Conservation (phyloP, 2,113 vertebrate species). For the Myrmophylax atrothorax region DNA sequence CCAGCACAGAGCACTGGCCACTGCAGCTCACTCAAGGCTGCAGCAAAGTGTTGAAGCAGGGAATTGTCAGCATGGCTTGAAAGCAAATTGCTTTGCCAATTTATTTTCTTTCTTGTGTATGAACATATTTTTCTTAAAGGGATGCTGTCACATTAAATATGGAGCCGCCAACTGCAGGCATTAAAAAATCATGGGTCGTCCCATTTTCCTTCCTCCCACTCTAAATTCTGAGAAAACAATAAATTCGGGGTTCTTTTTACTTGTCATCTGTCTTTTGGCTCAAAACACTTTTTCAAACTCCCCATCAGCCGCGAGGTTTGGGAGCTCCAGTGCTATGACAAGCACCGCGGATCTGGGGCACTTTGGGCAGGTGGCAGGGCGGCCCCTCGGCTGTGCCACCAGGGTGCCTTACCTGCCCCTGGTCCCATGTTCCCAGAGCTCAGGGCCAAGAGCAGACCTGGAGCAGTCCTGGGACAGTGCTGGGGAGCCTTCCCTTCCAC, state of each 20-base stretch:
- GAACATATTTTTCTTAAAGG: conserved; percentile 48
- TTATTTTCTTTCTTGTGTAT: conserved; percentile 24
- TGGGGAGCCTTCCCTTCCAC: not conserved
- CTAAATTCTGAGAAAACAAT: conserved; percentile 38
- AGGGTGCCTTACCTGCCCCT: not conserved
- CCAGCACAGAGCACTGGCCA: not conserved
- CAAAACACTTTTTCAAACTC: not conserved
- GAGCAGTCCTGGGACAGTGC: not conserved
- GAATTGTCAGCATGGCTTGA: not conserved
- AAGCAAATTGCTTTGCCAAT: conserved; percentile 32
- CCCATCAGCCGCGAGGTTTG: not conserved
- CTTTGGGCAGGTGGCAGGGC: fast-evolving
- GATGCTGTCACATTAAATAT: conserved; percentile 50
- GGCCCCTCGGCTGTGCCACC: fast-evolving
- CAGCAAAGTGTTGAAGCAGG: not conserved
- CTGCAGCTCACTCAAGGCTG: not conserved
- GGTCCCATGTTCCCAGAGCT: not conserved
- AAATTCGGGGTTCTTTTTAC: not conserved
- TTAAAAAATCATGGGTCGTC: conserved; percentile 65
- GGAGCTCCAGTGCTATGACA: not conserved
- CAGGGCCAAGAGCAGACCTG: not conserved
- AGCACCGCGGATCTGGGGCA: not conserved
- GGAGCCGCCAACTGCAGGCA: conserved; percentile 43
- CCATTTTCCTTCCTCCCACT: conserved; percentile 64
- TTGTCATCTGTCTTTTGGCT: conserved; percentile 21